phyloP scores from a whole-genome alignment of 2,888 invertebrate genomes.

The Epiblema foenella region DNA sequence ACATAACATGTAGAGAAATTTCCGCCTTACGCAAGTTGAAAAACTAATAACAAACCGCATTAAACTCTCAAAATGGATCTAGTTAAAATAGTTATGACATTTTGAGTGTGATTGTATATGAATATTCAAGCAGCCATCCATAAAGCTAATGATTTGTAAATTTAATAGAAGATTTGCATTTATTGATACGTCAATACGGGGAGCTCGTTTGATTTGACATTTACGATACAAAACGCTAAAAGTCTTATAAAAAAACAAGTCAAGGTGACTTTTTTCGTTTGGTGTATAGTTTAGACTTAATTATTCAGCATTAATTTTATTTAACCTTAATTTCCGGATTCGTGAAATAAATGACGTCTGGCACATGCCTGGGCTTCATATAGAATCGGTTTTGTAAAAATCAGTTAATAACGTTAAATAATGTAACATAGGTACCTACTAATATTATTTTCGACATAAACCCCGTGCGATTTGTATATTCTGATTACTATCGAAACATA shows the following conservation, averaged over 20 bases:
- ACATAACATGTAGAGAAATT: slow-evolving; percentile 20
- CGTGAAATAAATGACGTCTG: background rate
- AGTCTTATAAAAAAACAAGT: background rate
- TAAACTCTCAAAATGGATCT: slow-evolving; percentile 13
- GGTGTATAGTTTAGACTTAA: background rate
- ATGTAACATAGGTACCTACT: background rate
- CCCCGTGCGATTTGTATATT: background rate
- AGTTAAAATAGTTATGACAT: slow-evolving; percentile 19
- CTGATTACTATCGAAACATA: too few relatives aligned
- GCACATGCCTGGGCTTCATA: background rate
- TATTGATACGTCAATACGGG: slow-evolving; percentile 7
- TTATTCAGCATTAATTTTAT: background rate
- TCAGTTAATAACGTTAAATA: background rate
- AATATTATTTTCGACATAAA: background rate
- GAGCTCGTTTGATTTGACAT: slow-evolving; percentile 4
- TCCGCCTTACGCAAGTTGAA: slow-evolving; percentile 24
- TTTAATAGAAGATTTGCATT: slow-evolving; percentile 5
- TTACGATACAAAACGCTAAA: background rate
- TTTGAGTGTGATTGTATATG: background rate
- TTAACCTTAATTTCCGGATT: slow-evolving; percentile 2
- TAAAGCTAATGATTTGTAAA: slow-evolving; percentile 6
- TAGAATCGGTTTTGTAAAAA: background rate
- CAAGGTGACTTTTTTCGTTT: slow-evolving; percentile 8
- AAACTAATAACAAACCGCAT: background rate
- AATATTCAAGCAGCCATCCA: slow-evolving; percentile 23